Percentiles rank a stretch among this genome's conserved stretches.
Conservation (phyloP, 2,113 vertebrate species). For the Pelmatolapia mariae region DNA sequence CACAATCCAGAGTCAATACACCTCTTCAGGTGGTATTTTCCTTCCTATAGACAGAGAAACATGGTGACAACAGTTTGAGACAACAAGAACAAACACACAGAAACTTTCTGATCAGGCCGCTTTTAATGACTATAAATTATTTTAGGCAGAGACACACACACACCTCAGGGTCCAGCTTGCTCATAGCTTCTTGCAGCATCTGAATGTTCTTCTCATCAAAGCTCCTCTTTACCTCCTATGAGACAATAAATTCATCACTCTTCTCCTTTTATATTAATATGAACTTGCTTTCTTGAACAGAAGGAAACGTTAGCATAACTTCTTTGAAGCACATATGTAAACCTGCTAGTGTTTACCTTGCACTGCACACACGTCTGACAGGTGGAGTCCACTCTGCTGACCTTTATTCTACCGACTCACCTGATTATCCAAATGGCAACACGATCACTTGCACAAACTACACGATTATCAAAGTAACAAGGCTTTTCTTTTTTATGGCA, state of each 20-base stretch:
- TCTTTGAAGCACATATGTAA: not conserved
- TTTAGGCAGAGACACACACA: conserved; percentile 22
- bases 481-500: not conserved
- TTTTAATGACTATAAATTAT: not conserved
- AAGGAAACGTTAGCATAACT: not conserved
- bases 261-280: not conserved
- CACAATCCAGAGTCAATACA: conserved; percentile 84
- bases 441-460: not conserved
- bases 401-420: not conserved
- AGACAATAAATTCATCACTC: not conserved
- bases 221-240: conserved; percentile 83
- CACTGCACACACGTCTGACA: not conserved
- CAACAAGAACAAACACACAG: not conserved
- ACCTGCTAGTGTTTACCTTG: not conserved
- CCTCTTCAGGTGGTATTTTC: conserved; percentile 76
- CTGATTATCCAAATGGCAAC: not conserved
- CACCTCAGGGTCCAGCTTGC: conserved; percentile 80
- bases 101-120: not conserved
- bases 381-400: not conserved
- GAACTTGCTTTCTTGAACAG: not conserved
- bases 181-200: conserved; percentile 82
- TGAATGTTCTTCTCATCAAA: conserved; percentile 85
- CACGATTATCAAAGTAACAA: not conserved
- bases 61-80: not conserved
- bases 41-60: conserved; percentile 64